Evolutionary conservation across 2,797 vertebrate species (phyloP).

Genomic region (Benthosema pterotum): DNA sequence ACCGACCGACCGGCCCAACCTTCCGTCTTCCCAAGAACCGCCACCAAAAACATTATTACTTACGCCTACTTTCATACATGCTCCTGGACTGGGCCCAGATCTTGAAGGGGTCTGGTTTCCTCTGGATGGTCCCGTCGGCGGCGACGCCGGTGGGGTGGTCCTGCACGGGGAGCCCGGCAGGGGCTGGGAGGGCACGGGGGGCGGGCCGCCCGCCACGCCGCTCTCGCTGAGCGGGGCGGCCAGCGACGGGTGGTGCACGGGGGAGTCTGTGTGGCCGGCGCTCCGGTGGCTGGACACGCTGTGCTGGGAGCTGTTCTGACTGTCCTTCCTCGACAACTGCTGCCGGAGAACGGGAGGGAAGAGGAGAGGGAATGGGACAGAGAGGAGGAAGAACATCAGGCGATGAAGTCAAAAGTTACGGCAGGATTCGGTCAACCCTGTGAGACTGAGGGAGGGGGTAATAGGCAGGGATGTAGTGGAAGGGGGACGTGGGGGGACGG

Average conservation of each 20-base stretch:
- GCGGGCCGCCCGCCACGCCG: slow-evolving; percentile 59
- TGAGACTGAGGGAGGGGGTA: too few relatives aligned
- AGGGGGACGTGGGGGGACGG: too few relatives aligned
- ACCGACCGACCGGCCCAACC: slow-evolving; percentile 45
- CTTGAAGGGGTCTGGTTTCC: slow-evolving; percentile 98
- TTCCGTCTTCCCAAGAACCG: slow-evolving; percentile 59
- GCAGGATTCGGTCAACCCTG: too few relatives aligned
- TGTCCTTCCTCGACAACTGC: slow-evolving; percentile 98
- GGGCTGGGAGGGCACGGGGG: slow-evolving; percentile 78
- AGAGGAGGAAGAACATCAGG: slow-evolving; percentile 33
- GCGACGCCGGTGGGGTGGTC: slow-evolving; percentile 84
- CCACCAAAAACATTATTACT: slow-evolving; percentile 86
- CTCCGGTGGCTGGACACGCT: slow-evolving; percentile 96
- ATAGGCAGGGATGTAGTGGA: too few relatives aligned
- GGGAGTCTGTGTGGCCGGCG: slow-evolving; percentile 88
- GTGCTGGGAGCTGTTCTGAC: slow-evolving; percentile 96
- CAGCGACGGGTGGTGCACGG: slow-evolving; percentile 83
- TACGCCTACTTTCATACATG: slow-evolving; percentile 99
- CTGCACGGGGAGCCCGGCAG: slow-evolving; percentile 79
- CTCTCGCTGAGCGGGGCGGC: slow-evolving; percentile 81
- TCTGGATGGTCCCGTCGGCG: slow-evolving; percentile 89
- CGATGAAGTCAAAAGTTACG: slow-evolving; percentile 10
- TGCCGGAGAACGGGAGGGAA: slow-evolving; percentile 74
- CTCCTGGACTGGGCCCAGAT: slow-evolving; percentile 99
- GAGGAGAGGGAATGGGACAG: not conserved